Conservation (phyloP, 1,140 invertebrate genomes). For the Drosophila quadrilineata region DNA sequence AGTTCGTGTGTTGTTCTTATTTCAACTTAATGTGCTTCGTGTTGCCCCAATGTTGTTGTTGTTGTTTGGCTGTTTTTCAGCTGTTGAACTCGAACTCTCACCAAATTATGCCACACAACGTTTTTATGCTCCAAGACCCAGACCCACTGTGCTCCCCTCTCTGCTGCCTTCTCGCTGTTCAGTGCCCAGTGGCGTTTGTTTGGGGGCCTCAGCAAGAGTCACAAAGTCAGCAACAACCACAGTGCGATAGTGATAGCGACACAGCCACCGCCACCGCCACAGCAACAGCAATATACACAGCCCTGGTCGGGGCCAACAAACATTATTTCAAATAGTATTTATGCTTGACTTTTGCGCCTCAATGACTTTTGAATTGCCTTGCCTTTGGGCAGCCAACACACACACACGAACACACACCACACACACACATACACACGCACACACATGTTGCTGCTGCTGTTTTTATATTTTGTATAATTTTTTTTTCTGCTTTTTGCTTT, state of each 20-base stretch:
- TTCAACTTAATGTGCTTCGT: slow-evolving; percentile 33
- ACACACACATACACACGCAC: slow-evolving; percentile 4
- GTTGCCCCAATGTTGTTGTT: slow-evolving; percentile 44
- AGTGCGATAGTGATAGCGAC: too few species aligned
- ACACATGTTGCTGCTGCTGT: slow-evolving; percentile 18
- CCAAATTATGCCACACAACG: slow-evolving; percentile 74
- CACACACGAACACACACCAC: slow-evolving; percentile 16
- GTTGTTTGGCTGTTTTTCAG: slow-evolving; percentile 64
- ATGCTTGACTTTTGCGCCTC: slow-evolving; percentile 79
- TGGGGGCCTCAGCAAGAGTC: neutral
- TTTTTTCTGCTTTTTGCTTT: too few species aligned
- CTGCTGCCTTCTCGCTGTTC: neutral
- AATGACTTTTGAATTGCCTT: slow-evolving; percentile 80
- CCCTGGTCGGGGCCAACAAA: slow-evolving; percentile 63
- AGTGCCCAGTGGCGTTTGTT: slow-evolving; percentile 36
- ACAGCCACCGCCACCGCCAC: too few species aligned
- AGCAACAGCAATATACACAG: neutral
- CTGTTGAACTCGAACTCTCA: slow-evolving; percentile 78
- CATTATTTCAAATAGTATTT: slow-evolving; percentile 75
- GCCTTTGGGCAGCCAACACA: slow-evolving; percentile 73
- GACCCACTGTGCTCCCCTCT: slow-evolving; percentile 35
- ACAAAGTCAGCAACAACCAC: neutral
- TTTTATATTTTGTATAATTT: slow-evolving; percentile 30
- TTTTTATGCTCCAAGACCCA: slow-evolving; percentile 28
- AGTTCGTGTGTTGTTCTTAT: slow-evolving; percentile 21